phyloP scores from a whole-genome alignment of 1,140 invertebrate genomes.

The Procambarus clarkii region DNA sequence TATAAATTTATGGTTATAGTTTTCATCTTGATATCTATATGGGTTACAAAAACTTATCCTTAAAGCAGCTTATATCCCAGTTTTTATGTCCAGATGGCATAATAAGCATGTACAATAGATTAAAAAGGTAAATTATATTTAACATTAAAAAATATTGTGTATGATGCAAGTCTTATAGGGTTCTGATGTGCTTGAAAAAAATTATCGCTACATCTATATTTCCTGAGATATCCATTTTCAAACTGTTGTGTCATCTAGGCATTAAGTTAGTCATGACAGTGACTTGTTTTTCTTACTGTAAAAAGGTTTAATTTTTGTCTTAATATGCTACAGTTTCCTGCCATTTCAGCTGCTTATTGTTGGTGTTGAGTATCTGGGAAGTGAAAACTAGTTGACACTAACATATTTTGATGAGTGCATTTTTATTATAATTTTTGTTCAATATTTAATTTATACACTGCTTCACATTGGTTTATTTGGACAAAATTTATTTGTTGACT shows the following conservation, averaged over 20 bases:
- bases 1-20: no score
- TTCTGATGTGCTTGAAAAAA: neutral
- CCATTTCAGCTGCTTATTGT: slow-evolving; percentile 11
- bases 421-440: neutral
- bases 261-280: neutral
- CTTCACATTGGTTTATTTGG: neutral
- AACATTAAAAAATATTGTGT: neutral
- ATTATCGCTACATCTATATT: neutral
- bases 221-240: neutral
- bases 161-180: neutral
- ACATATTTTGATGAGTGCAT: slow-evolving; percentile 23
- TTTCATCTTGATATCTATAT: no score
- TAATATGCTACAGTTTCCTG: neutral
- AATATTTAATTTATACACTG: neutral
- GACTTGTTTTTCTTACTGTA: neutral
- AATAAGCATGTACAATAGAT: neutral
- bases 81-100: neutral
- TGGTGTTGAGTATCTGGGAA: slow-evolving; percentile 23
- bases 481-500: neutral
- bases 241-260: neutral
- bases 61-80: neutral
- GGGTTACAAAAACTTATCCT: no score
- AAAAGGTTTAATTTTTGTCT: neutral
- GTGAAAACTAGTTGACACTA: slow-evolving; percentile 23
- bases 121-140: neutral